Base-by-base conservation (phyloP, 2,888 invertebrate species). In the Graphium colonna region DNA sequence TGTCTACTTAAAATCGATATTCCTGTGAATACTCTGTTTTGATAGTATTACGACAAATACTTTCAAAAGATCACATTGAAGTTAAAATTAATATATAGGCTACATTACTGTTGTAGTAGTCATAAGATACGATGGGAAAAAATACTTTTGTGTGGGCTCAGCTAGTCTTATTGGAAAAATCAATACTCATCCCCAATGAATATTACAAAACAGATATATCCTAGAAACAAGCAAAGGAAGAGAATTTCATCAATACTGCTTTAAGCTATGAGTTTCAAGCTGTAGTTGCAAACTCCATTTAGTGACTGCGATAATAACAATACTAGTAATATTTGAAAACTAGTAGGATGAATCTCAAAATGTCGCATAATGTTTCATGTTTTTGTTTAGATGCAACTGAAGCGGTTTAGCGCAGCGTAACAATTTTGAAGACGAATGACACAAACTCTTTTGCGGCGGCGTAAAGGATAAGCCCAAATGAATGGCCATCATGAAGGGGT, bases 391-490 rank as follows among this genome's bases (percentile, higher is more conserved):
- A 79, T 80, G 76, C 75, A 75, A 74, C 79, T 75, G 75, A 74
- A 70, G 75, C 74, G 71, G 67, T 68, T 71, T 60, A 65, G 64
- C 71, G 75, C 75, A 73, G 72, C 77, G 70, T 76, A 77, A 77
- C 77, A 79, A 75, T 73, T 75, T 77, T 69, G 73, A 82, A 86
- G 79, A 81, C 85, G 78, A 84, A 82, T 82, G 86, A 81, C 87
- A 82, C 78, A 78, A 85, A 79, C 83, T 84, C 86, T 84, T 77
- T 85, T 88, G 89, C 89, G 88, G 82, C 88, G 89, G 88, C 88
- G 89, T 88, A 83, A 83, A 89, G 86, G 84, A 79, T 82, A 85
- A 82, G 79, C 80, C 85, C 81, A 90, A 89, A 87, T 84, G 88
- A 89, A 87, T 88, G 87, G 87, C 86, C 86, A 86, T 81, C 83